Base-by-base conservation (phyloP, 2,888 invertebrate genomes). In the Emmelina monodactyla region DNA sequence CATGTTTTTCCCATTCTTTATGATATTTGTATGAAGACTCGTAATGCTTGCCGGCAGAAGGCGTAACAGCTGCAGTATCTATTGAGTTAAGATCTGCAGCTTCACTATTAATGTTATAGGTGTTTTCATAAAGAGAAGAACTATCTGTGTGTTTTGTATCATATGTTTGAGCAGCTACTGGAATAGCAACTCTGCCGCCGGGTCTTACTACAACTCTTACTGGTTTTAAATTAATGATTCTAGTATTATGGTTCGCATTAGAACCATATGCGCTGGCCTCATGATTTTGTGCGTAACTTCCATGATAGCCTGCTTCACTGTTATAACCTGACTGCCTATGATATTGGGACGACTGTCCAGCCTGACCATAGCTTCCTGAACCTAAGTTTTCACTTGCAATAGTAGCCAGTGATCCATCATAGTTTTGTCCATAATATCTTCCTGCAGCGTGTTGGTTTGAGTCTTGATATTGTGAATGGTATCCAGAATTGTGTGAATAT, bases 1-100 rank as follows among this genome's bases (percentile, higher is more conserved):
- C 55, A 39, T 72, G 75, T 44, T 70, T 75, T 50, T 80, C 78
- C 79, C 78, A 79, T 58, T 71, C 53, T 44, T 79, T 80, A 25
- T 50, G 60, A 39, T 79, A 79, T 35, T 57, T 69, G 41, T 75
- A 78, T 12, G 72, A 63, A 7, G 76, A 63, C 47, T 79, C 70
- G 35, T 76, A 78, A 42, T 62, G 61, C 15, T 51, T 44, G 28
- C 34, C 49, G 13, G 37, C 40, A 16, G 70, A 61, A 38, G 41
- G 55, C 28, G n/a, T 28, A 28, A n/a, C n/a, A 3, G 4, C 9
- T 13, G 3, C 3, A 3, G 3, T 29, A 15, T 46, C 48, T 33
- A 39, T 46, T 19, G 45, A 53, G 35, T 44, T 50, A 28, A 66
- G 41, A 29, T 55, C 34, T 50, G 70, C 69, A n/a, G 63, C 52